Evolutionary conservation across 2,113 vertebrate species (phyloP).

Genomic region (Procavia capensis): DNA sequence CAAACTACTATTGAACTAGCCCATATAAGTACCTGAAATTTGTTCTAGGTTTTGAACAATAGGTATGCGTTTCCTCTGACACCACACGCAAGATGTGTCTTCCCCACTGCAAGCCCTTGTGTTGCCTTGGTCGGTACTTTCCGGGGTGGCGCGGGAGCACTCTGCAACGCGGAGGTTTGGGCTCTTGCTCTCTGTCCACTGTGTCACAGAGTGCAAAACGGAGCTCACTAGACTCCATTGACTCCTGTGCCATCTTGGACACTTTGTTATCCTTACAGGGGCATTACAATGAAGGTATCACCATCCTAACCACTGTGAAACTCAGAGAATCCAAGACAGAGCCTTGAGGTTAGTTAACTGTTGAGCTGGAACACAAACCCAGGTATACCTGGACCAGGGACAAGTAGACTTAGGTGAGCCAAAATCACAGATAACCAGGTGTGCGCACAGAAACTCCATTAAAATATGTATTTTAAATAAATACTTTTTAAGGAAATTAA

Average conservation of each 20-base stretch:
- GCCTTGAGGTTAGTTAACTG: not conserved
- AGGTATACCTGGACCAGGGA: not conserved
- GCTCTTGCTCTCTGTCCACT: not conserved
- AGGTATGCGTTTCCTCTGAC: not conserved
- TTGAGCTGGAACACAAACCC: not conserved
- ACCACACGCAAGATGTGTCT: not conserved
- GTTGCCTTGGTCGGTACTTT: not conserved
- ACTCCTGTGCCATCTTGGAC: not conserved
- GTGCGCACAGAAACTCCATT: not conserved
- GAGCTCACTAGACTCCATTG: not conserved
- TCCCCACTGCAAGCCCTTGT: not conserved
- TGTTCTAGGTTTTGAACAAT: not conserved
- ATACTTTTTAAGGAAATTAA: not conserved
- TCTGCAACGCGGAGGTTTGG: not conserved
- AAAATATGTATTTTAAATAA: constrained; percentile 28
- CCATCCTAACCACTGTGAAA: not conserved
- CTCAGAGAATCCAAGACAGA: not conserved
- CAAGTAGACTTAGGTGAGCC: not conserved
- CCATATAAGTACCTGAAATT: not conserved
- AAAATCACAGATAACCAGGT: not conserved
- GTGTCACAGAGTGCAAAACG: not conserved
- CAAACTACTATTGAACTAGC: not conserved
- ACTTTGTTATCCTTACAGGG: constrained; percentile 30
- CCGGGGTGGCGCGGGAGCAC: not conserved
- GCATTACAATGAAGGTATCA: not conserved